phyloP scores from a whole-genome alignment of 2,113 vertebrate genomes.

The Centropristis striata region DNA sequence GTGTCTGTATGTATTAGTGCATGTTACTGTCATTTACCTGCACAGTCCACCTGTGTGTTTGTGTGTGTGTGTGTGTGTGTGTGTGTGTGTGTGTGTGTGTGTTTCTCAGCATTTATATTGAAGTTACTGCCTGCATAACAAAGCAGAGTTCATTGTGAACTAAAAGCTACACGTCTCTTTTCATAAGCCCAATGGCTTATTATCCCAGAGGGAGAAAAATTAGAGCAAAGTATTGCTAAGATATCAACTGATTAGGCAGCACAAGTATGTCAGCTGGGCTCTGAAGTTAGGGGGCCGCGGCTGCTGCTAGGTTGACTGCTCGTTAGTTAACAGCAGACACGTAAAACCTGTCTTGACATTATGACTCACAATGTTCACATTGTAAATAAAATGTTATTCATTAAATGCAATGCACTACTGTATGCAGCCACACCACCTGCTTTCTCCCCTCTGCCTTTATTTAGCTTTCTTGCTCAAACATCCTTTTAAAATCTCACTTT shows the following conservation, averaged over 20 bases:
- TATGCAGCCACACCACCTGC: background rate
- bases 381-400: background rate
- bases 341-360: background rate
- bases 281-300: background rate
- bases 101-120: background rate
- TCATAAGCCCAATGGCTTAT: background rate
- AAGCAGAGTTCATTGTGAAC: background rate
- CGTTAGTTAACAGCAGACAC: conserved; percentile 37
- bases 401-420: background rate
- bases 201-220: conserved; percentile 18
- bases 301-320: conserved; percentile 19
- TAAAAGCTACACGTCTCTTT: background rate
- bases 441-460: background rate
- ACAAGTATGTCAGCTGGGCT: conserved; percentile 33
- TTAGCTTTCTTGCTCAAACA: background rate
- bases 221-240: conserved; percentile 34
- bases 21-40: background rate
- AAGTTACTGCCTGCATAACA: conserved; percentile 1
- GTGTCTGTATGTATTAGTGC: background rate
- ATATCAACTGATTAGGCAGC: conserved; percentile 36
- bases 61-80: background rate
- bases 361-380: background rate
- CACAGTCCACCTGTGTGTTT: background rate
- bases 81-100: background rate
- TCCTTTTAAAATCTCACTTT: background rate